Conservation (phyloP, 2,113 vertebrate genomes). For the Anhinga rufa region DNA sequence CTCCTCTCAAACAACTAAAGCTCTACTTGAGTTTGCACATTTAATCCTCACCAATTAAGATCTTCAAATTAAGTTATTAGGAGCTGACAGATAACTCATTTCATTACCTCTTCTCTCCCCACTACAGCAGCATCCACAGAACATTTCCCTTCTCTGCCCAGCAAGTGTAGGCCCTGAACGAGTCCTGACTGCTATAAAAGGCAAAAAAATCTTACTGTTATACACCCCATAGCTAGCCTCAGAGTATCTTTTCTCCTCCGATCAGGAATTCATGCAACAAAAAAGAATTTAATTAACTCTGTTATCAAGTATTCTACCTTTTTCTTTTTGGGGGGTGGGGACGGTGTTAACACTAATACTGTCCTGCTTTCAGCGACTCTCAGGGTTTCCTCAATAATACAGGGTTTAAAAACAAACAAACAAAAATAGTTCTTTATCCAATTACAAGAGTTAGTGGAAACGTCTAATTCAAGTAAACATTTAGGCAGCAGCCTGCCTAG, state of each 20-base stretch:
- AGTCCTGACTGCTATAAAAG: constrained; percentile 59
- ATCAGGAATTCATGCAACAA: neutral
- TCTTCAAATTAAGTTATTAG: neutral
- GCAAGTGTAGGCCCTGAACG: constrained; percentile 23
- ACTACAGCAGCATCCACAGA: neutral
- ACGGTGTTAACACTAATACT: neutral
- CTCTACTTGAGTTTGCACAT: neutral
- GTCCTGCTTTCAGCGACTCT: neutral
- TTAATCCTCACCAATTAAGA: neutral
- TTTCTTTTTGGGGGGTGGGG: neutral
- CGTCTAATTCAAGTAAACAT: neutral
- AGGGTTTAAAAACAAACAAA: neutral
- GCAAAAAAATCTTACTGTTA: constrained; percentile 50
- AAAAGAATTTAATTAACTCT: neutral
- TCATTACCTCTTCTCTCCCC: neutral
- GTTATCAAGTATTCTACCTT: neutral
- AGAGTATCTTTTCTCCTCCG: neutral
- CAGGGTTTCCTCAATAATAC: neutral
- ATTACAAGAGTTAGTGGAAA: neutral
- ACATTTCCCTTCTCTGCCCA: constrained; percentile 26
- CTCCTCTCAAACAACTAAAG: neutral
- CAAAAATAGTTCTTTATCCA: neutral
- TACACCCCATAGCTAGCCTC: constrained; percentile 14
- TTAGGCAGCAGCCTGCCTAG: neutral
- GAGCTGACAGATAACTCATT: neutral